phyloP scores from a whole-genome alignment of 2,113 vertebrate species.

The Probosciger aterrimus region DNA sequence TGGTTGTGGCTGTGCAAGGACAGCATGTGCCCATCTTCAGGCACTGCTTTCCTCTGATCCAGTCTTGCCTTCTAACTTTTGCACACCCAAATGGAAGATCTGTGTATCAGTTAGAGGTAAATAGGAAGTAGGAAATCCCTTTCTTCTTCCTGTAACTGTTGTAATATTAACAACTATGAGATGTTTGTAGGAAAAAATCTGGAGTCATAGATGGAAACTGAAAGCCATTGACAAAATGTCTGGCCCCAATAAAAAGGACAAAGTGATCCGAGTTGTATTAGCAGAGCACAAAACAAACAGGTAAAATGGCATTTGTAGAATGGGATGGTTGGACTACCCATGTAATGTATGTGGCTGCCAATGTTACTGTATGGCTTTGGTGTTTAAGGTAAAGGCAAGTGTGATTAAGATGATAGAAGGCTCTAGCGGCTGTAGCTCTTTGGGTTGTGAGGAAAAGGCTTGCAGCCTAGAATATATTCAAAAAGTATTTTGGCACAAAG shows the following conservation, averaged over 20 bases:
- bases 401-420: background rate
- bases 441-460: background rate
- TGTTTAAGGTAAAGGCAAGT: background rate
- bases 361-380: accelerated
- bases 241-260: background rate
- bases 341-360: background rate
- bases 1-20: background rate
- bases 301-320: background rate
- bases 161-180: background rate
- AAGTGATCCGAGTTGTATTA: background rate
- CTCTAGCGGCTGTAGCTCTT: background rate
- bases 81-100: background rate
- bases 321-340: background rate
- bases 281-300: background rate
- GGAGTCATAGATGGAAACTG: background rate
- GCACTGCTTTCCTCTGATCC: background rate
- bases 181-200: background rate
- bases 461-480: background rate
- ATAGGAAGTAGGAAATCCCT: background rate
- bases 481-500: constrained; percentile 3
- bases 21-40: accelerated
- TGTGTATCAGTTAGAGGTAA: background rate
- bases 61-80: background rate
- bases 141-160: background rate
- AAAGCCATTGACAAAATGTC: background rate